Percentiles rank a stretch among this genome's conserved stretches.
These are phyloP conservation scores for Ptychochromis oligacanthus DNA, from an alignment of 2,113 vertebrate species.

Conservation along the genomic window DNA sequence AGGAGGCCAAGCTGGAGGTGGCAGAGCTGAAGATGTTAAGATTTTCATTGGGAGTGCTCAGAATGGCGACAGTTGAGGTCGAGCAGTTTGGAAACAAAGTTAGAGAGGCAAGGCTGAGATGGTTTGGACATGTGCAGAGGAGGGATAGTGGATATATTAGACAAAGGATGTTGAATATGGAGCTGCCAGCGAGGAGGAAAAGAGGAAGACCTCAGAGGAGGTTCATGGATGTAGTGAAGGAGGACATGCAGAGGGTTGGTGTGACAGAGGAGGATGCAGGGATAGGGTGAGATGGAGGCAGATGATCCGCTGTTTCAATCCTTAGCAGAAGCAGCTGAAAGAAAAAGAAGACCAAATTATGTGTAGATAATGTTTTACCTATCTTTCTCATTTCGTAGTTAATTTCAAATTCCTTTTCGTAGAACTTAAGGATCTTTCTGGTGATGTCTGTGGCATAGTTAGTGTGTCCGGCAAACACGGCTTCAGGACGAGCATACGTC, in stretches of 20 bases:
- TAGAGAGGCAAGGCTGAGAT: background rate
- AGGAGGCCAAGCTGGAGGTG: too few species aligned
- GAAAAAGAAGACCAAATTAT: background rate
- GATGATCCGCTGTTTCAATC: background rate
- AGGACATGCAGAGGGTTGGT: background rate
- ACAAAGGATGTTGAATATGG: background rate
- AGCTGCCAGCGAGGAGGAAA: background rate
- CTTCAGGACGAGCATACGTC: slow-evolving; percentile 73
- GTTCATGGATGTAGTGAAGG: background rate
- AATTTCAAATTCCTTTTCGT: slow-evolving; percentile 19
- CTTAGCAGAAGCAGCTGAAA: background rate
- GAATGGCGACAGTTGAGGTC: background rate
- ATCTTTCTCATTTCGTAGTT: slow-evolving; percentile 56
- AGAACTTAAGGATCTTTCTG: slow-evolving; percentile 61
- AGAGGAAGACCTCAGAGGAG: background rate
- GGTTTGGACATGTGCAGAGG: background rate
- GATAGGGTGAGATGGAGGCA: background rate
- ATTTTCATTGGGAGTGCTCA: too few species aligned
- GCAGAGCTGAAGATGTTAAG: too few species aligned
- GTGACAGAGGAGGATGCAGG: background rate
- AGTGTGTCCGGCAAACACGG: slow-evolving; percentile 29
- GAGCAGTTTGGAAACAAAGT: background rate
- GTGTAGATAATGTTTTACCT: slow-evolving; percentile 47
- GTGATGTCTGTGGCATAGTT: slow-evolving; percentile 52
- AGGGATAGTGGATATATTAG: background rate